Evolutionary conservation across 1,140 invertebrate genomes (phyloP).

Genomic region (Musca vetustissima): DNA sequence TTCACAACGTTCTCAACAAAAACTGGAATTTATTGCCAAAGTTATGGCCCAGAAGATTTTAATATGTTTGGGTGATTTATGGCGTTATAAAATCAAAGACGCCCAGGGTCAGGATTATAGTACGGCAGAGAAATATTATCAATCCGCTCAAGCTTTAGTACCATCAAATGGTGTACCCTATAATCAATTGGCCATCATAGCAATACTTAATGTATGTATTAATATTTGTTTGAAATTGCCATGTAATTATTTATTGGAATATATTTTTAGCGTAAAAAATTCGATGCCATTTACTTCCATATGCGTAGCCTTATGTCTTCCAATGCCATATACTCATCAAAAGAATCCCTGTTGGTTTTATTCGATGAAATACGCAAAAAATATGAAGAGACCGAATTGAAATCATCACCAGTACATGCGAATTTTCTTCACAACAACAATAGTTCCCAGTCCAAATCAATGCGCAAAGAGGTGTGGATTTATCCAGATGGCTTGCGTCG

Average conservation of each 20-base stretch:
- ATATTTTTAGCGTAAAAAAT: constrained; percentile 73
- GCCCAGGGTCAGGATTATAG: constrained; percentile 83
- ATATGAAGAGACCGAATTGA: constrained; percentile 79
- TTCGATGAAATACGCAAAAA: constrained; percentile 95
- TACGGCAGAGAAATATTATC: constrained; percentile 85
- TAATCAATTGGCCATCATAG: constrained; percentile 91
- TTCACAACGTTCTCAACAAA: constrained; percentile 54
- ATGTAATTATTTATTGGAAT: background rate
- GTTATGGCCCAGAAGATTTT: constrained; percentile 84
- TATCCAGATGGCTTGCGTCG: constrained; percentile 71
- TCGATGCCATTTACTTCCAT: constrained; percentile 97
- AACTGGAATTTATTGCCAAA: constrained; percentile 63
- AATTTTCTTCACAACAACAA: background rate
- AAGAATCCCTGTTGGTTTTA: constrained; percentile 81
- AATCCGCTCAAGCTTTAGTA: constrained; percentile 90
- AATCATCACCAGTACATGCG: constrained; percentile 54
- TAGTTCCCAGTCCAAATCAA: constrained; percentile 35
- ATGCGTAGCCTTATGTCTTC: constrained; percentile 92
- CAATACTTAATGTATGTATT: constrained; percentile 80
- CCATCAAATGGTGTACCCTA: constrained; percentile 94
- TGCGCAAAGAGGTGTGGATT: constrained; percentile 79
- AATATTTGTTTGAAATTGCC: constrained; percentile 15
- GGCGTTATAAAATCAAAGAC: constrained; percentile 83
- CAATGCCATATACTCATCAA: constrained; percentile 87
- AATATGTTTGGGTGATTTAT: constrained; percentile 87